Conservation (phyloP, 1,140 invertebrate genomes). For the Mercenaria mercenaria region DNA sequence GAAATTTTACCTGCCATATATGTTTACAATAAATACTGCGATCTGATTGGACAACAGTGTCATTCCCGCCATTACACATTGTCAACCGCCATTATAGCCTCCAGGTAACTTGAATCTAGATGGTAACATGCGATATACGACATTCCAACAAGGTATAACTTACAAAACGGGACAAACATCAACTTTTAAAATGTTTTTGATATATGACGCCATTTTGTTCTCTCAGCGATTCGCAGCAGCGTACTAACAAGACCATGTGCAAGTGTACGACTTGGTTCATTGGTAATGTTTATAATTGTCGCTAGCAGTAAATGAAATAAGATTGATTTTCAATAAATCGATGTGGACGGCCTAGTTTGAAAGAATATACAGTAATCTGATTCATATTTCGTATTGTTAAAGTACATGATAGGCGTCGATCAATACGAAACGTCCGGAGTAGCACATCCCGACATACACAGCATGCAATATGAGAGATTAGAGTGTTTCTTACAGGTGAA, state of each 20-base stretch:
- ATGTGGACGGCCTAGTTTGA: conserved; percentile 28
- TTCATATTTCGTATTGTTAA: conserved; percentile 8
- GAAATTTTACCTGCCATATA: conserved; percentile 65
- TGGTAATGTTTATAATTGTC: conserved; percentile 67
- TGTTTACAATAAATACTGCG: conserved; percentile 57
- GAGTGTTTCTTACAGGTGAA: not conserved
- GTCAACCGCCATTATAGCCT: conserved; percentile 60
- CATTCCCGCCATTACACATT: conserved; percentile 60
- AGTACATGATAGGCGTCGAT: not conserved
- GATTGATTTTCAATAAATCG: conserved; percentile 67
- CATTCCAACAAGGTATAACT: conserved; percentile 48
- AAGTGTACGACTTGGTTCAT: conserved; percentile 1
- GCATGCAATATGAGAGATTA: not conserved
- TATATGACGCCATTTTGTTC: no score
- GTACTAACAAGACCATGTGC: conserved; percentile 18
- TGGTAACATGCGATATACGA: conserved; percentile 58
- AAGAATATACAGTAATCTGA: conserved; percentile 36
- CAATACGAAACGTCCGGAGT: conserved; percentile 6
- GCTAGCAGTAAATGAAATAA: conserved; percentile 56
- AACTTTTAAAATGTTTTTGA: conserved; percentile 16
- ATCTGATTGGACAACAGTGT: conserved; percentile 46
- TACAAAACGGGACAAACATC: conserved; percentile 27
- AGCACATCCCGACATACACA: not conserved
- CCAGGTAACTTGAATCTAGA: conserved; percentile 63
- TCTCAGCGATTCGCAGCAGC: no score